phyloP scores from a whole-genome alignment of 2,888 invertebrate genomes.

The Amphimallon solstitiale region DNA sequence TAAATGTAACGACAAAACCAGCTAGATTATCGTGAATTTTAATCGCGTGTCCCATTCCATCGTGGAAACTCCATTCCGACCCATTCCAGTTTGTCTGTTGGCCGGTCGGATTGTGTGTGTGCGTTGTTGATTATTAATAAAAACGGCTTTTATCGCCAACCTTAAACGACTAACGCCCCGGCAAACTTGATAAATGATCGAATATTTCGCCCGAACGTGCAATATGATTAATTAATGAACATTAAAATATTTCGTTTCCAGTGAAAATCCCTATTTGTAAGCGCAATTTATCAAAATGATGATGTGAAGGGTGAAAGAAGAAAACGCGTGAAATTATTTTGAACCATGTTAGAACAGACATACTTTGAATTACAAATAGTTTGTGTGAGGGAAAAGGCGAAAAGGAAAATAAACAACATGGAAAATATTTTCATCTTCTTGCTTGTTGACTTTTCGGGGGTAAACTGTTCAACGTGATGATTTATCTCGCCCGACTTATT shows the following conservation, averaged over 20 bases:
- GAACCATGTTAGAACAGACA: conserved; percentile 16
- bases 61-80: not conserved
- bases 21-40: conserved; percentile 6
- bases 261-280: conserved; percentile 42
- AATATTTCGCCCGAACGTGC: conserved; percentile 51
- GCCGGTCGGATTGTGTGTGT: not conserved
- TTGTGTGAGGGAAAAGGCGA: conserved; percentile 7
- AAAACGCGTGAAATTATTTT: conserved; percentile 19
- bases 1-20: not conserved
- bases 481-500: conserved; percentile 8
- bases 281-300: conserved; percentile 43
- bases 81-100: not conserved
- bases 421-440: conserved; percentile 18
- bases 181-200: conserved; percentile 56
- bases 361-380: conserved; percentile 38
- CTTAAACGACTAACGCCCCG: conserved; percentile 32
- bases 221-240: conserved; percentile 57
- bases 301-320: conserved; percentile 15
- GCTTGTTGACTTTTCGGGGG: not conserved
- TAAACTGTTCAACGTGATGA: not conserved
- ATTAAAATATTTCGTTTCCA: conserved; percentile 55
- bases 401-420: conserved; percentile 13
- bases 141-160: conserved; percentile 33
- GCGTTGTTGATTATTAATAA: conserved; percentile 32
- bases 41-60: conserved; percentile 6